These are phyloP conservation scores for Cosmopolites sordidus DNA, from an alignment of 2,888 invertebrate species.

Conservation along the genomic window DNA sequence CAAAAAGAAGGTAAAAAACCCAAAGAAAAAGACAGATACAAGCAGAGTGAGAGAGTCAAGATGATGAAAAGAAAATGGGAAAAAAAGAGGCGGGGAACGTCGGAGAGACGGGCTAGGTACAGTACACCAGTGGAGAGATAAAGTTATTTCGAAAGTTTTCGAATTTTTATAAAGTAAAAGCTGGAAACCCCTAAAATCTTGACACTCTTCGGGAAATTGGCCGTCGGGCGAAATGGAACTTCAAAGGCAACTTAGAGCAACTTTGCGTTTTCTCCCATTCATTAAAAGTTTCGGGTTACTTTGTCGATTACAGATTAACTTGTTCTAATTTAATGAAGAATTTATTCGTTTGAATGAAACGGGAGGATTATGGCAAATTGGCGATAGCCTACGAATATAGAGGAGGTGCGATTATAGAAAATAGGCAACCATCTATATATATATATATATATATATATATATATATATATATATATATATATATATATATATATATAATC, in stretches of 20 bases:
- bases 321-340: constrained; percentile 14
- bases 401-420: too few relatives aligned
- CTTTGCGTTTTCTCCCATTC: constrained; percentile 13
- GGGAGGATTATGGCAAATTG: background rate
- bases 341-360: constrained; percentile 6
- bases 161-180: constrained; percentile 16
- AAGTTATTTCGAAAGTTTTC: constrained; percentile 15
- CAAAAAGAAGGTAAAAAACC: too few relatives aligned
- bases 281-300: constrained; percentile 17
- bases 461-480: too few relatives aligned
- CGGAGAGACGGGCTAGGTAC: too few relatives aligned
- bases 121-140: background rate
- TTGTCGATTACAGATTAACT: constrained; percentile 17
- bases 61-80: too few relatives aligned
- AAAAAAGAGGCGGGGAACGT: too few relatives aligned
- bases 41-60: too few relatives aligned
- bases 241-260: constrained; percentile 8
- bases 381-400: background rate
- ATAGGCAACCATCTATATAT: too few relatives aligned
- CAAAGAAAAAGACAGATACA: too few relatives aligned
- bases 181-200: constrained; percentile 10
- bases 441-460: too few relatives aligned
- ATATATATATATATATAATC: too few relatives aligned
- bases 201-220: constrained; percentile 13
- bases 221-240: constrained; percentile 12